Evolutionary conservation across 1,140 invertebrate species (phyloP).

Genomic region (Drosophila athabasca): DNA sequence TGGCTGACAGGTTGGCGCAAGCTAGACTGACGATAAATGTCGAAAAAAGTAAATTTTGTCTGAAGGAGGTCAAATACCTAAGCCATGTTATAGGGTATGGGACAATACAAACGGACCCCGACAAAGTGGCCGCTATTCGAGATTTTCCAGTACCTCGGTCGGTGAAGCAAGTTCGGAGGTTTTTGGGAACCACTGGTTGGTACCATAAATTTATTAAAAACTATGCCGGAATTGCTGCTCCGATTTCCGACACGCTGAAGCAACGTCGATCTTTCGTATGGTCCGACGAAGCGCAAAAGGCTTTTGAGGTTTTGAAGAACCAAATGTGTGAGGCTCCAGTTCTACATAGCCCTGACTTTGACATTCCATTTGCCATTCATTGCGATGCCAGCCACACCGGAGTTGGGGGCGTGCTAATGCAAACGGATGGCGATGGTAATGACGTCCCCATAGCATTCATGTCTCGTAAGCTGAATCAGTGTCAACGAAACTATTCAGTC

Average conservation of each 20-base stretch:
- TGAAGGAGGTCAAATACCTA: slow-evolving; percentile 8
- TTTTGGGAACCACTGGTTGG: slow-evolving; percentile 11
- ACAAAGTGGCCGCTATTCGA: not conserved
- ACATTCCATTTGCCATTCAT: too few relatives aligned
- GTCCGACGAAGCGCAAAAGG: not conserved
- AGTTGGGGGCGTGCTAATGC: too few relatives aligned
- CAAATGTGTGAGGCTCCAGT: not conserved
- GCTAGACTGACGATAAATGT: slow-evolving; percentile 4
- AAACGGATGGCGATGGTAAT: not conserved
- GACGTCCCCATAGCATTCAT: not conserved
- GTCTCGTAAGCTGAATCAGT: slow-evolving; percentile 4
- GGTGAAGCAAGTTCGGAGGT: not conserved
- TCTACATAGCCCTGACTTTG: too few relatives aligned
- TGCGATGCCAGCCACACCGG: too few relatives aligned
- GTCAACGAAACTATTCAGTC: slow-evolving; percentile 2
- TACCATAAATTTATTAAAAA: slow-evolving; percentile 9
- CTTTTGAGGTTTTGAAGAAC: slow-evolving; percentile 10
- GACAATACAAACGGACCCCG: not conserved
- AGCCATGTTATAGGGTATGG: slow-evolving; percentile 1
- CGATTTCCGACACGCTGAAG: not conserved
- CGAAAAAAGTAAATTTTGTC: slow-evolving; percentile 6
- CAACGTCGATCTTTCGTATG: not conserved
- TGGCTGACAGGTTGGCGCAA: not conserved
- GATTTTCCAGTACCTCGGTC: not conserved
- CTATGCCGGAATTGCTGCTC: too few relatives aligned